These are phyloP conservation scores for Batillaria attramentaria DNA, from an alignment of 1,140 invertebrate species.

Conservation along the genomic window DNA sequence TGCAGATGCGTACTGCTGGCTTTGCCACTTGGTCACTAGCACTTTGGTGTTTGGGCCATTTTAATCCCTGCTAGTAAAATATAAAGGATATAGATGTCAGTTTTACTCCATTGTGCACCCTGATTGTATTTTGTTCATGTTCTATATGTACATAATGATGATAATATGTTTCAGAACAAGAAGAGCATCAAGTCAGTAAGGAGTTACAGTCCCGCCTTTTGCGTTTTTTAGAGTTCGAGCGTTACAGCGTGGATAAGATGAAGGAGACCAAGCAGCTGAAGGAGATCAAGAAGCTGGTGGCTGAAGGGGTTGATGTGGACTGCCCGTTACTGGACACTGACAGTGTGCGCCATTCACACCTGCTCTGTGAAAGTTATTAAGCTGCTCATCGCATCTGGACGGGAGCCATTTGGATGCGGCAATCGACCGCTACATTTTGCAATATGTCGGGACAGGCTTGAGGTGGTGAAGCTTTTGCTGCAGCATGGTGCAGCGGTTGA, in stretches of 20 bases:
- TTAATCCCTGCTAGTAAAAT: too few species aligned
- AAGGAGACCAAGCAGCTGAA: too few species aligned
- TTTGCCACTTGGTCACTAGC: too few species aligned
- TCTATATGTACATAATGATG: too few species aligned
- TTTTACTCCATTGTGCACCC: too few species aligned
- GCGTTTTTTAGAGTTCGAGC: slow-evolving; percentile 35
- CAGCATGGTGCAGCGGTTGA: slow-evolving; percentile 32
- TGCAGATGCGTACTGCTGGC: too few species aligned
- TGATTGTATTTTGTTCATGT: too few species aligned
- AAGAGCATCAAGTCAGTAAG: slow-evolving; percentile 20
- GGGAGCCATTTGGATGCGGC: slow-evolving; percentile 34
- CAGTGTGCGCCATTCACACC: slow-evolving; percentile 40
- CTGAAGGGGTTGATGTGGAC: slow-evolving; percentile 37
- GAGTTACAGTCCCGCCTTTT: slow-evolving; percentile 45
- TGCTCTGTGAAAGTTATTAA: slow-evolving; percentile 29
- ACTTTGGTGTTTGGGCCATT: too few species aligned
- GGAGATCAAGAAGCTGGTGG: slow-evolving; percentile 25
- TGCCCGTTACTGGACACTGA: slow-evolving; percentile 36
- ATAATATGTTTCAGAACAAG: too few species aligned
- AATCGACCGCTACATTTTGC: slow-evolving; percentile 42
- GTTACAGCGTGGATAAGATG: too few species aligned
- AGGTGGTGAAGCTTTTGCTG: slow-evolving; percentile 33
- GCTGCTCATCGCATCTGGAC: slow-evolving; percentile 30
- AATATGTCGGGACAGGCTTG: slow-evolving; percentile 8
- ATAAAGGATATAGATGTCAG: too few species aligned